Conservation (phyloP, 2,888 invertebrate species). For the Argyresthia albistria region DNA sequence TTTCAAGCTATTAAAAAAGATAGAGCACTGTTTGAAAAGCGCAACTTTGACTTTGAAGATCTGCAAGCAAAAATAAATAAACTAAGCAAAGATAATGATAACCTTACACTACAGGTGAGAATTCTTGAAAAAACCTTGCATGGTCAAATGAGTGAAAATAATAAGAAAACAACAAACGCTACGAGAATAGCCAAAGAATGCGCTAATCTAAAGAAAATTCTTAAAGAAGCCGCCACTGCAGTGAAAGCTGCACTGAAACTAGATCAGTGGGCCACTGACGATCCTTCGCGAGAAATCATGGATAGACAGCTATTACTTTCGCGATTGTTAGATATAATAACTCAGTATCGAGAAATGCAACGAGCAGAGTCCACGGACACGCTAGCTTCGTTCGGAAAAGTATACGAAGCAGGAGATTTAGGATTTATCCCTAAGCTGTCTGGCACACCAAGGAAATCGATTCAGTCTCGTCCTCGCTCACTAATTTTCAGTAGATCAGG, state of each 20-base stretch:
- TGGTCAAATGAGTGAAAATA: slow-evolving; percentile 57
- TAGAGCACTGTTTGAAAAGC: slow-evolving; percentile 51
- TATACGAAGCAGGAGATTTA: slow-evolving; percentile 77
- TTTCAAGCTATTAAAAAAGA: slow-evolving; percentile 67
- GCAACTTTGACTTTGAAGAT: slow-evolving; percentile 43
- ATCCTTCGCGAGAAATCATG: slow-evolving; percentile 48
- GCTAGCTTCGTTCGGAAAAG: slow-evolving; percentile 58
- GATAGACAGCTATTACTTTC: slow-evolving; percentile 64
- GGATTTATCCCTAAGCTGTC: slow-evolving; percentile 74
- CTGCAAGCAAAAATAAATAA: slow-evolving; percentile 49
- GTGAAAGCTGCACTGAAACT: slow-evolving; percentile 73
- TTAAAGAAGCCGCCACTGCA: slow-evolving; percentile 74
- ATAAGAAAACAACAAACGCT: slow-evolving; percentile 51
- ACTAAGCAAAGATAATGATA: slow-evolving; percentile 54
- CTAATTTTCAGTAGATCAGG: neutral
- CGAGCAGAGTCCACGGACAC: slow-evolving; percentile 50
- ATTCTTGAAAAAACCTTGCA: slow-evolving; percentile 73
- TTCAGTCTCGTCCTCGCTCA: neutral
- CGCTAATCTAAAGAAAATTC: slow-evolving; percentile 65
- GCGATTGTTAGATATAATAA: slow-evolving; percentile 67
- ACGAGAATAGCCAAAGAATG: slow-evolving; percentile 64
- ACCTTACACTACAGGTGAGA: slow-evolving; percentile 53
- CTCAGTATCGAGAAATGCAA: slow-evolving; percentile 49
- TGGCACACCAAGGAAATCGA: slow-evolving; percentile 11
- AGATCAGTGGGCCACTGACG: slow-evolving; percentile 44